phyloP scores from a whole-genome alignment of 2,113 vertebrate species.

The Rhabdomys dilectus region DNA sequence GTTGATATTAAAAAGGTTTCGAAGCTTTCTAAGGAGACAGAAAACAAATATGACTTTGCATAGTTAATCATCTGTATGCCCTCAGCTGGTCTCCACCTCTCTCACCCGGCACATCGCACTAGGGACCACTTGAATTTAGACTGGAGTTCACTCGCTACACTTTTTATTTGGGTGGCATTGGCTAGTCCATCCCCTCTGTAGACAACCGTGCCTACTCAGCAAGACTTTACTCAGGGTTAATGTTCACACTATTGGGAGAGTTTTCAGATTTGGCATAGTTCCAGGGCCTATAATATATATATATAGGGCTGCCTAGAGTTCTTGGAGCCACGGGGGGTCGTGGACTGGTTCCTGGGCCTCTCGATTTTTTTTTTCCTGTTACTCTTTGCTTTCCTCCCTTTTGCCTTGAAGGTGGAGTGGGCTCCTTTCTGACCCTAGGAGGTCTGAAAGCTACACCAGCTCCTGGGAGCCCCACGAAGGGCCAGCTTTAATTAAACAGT shows the following conservation, averaged over 20 bases:
- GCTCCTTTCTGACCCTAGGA: no score
- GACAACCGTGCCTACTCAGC: not conserved
- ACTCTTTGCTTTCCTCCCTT: not conserved
- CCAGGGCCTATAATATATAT: not conserved
- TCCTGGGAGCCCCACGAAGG: not conserved
- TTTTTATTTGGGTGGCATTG: not conserved
- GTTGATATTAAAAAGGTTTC: not conserved
- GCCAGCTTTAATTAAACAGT: no score
- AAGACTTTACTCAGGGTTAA: not conserved
- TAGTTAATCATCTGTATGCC: not conserved
- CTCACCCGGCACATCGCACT: not conserved
- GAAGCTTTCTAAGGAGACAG: not conserved
- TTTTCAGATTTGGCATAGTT: not conserved
- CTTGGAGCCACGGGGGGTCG: no score
- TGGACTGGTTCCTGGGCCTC: no score
- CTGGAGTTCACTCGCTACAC: no score
- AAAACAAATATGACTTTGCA: not conserved
- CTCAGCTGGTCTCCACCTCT: no score
- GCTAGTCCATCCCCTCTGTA: not conserved
- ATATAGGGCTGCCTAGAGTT: not conserved
- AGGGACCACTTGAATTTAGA: no score
- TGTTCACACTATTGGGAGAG: fast-evolving
- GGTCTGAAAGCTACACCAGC: not conserved
- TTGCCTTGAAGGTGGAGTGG: not conserved
- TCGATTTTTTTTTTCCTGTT: not conserved